These are phyloP conservation scores for Schizopygopsis pylzovi DNA, from an alignment of 2,797 vertebrate species.

Conservation along the genomic window DNA sequence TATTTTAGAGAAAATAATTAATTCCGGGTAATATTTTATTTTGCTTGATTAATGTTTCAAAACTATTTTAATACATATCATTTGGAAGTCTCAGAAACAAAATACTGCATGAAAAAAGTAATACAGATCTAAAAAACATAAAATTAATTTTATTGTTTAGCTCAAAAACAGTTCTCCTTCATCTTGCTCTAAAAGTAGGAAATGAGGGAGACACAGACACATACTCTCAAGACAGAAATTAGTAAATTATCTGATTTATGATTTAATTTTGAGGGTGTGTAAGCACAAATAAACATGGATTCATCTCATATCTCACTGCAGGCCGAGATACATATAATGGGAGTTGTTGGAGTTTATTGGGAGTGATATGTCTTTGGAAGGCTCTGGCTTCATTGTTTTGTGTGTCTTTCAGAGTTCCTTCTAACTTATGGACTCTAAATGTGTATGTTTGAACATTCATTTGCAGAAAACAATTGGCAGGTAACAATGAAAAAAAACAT, in stretches of 20 bases:
- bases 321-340: not conserved
- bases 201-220: conserved; percentile 56
- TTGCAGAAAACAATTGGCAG: not conserved
- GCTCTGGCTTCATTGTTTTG: not conserved
- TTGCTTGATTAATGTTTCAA: conserved; percentile 71
- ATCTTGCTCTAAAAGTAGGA: conserved; percentile 77
- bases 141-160: conserved; percentile 76
- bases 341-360: not conserved
- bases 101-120: conserved; percentile 67
- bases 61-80: conserved; percentile 69
- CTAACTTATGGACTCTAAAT: not conserved
- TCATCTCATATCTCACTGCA: not conserved
- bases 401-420: not conserved
- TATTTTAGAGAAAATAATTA: conserved; percentile 3
- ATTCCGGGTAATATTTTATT: conserved; percentile 67
- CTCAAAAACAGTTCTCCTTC: conserved; percentile 64
- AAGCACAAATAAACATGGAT: not conserved
- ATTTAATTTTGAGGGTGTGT: not conserved
- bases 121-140: conserved; percentile 61
- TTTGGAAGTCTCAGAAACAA: conserved; percentile 61
- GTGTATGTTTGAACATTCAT: not conserved
- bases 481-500: not conserved
- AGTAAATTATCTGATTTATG: not conserved
- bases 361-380: not conserved
- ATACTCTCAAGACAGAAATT: conserved; percentile 65